phyloP scores from a whole-genome alignment of 2,113 vertebrate genomes.

The Spilogale gracilis region DNA sequence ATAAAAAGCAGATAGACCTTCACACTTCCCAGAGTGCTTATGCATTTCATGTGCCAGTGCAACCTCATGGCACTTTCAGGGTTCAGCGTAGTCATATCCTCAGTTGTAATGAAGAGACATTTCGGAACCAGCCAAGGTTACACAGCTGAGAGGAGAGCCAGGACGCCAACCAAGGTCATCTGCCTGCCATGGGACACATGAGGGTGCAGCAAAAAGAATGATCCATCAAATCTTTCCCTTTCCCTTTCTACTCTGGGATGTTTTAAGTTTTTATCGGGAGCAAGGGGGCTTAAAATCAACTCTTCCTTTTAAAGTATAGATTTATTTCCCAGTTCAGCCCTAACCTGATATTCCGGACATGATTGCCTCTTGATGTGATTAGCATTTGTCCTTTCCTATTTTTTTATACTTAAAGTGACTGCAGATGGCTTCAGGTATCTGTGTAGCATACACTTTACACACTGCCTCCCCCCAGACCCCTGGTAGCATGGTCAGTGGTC shows the following conservation, averaged over 20 bases:
- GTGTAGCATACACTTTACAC: not conserved
- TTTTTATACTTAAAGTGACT: not conserved
- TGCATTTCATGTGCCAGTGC: not conserved
- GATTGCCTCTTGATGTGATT: conserved; percentile 53
- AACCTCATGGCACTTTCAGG: not conserved
- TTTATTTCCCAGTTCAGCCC: conserved; percentile 43
- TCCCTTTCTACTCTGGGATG: conserved; percentile 47
- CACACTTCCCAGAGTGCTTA: not conserved
- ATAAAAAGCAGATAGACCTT: conserved; percentile 12
- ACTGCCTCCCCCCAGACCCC: not conserved
- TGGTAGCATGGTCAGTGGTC: not conserved
- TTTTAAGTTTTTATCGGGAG: conserved; percentile 55
- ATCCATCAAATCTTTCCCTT: not conserved
- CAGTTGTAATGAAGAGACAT: not conserved
- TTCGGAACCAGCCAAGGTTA: not conserved
- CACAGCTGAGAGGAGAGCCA: not conserved
- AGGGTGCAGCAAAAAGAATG: not conserved
- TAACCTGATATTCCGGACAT: conserved; percentile 53
- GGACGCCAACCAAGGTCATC: not conserved
- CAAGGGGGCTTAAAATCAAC: not conserved
- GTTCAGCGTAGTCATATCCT: not conserved
- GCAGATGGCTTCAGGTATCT: not conserved
- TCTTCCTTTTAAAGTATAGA: not conserved
- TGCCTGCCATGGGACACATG: not conserved
- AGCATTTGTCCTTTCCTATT: conserved; percentile 65